A percentile compares a stretch with the other conserved stretches of the same genome.
Conservation (phyloP, 2,888 invertebrate species). For the Empis livida region DNA sequence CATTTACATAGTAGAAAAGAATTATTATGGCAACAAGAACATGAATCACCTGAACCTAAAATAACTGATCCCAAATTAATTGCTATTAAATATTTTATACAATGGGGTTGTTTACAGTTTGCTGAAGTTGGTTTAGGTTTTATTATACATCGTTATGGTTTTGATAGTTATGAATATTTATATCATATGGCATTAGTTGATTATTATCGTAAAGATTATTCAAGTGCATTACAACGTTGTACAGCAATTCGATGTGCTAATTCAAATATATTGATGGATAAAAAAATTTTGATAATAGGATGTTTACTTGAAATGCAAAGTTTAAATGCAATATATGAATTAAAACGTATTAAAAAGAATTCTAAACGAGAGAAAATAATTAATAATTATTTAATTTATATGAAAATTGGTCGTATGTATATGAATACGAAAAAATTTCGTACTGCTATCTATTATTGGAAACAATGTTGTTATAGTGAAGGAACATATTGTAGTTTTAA, state of each 20-base stretch:
- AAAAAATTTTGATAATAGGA: constrained; percentile 1
- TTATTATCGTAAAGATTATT: constrained; percentile 6
- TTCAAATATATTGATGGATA: neutral
- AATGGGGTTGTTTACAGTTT: constrained; percentile 7
- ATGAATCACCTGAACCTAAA: neutral
- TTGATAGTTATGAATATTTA: constrained; percentile 3
- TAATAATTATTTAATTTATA: neutral
- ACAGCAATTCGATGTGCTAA: neutral
- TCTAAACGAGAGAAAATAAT: neutral
- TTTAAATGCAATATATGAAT: neutral
- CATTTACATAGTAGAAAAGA: constrained; percentile 3
- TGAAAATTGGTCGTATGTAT: neutral
- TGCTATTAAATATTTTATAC: constrained; percentile 3
- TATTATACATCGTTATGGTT: constrained; percentile 1
- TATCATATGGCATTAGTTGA: constrained; percentile 7
- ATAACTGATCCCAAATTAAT: neutral
- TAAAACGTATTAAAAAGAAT: neutral
- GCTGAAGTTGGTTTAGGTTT: constrained; percentile 6
- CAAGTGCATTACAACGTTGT: constrained; percentile 1
- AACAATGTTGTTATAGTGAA: neutral
- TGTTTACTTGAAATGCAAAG: constrained; percentile 7
- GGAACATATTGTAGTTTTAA: neutral
- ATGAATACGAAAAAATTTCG: neutral
- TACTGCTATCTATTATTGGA: neutral
- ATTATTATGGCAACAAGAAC: constrained; percentile 3